These are phyloP conservation scores for Diarsia brunnea DNA, from an alignment of 2,888 invertebrate genomes.

Conservation along the genomic window DNA sequence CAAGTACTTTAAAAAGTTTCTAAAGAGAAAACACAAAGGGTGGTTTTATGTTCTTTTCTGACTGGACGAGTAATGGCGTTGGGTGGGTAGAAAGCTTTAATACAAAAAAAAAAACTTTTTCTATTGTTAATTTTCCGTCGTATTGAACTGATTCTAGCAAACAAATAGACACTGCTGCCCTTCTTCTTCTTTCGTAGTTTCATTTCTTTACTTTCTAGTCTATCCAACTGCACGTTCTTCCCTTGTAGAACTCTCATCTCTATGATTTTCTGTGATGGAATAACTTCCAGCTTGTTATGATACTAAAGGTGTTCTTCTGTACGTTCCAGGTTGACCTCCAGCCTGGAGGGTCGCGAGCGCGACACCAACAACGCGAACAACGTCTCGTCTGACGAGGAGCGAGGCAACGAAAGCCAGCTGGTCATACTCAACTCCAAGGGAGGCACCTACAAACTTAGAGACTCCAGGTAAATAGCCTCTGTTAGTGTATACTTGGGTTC, in stretches of 20 bases:
- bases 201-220: constrained; percentile 13
- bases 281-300: not conserved
- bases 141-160: constrained; percentile 11
- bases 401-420: constrained; percentile 81
- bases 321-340: constrained; percentile 83
- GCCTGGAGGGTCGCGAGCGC: constrained; percentile 88
- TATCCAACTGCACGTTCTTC: constrained; percentile 43
- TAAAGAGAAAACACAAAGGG: constrained; percentile 18
- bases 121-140: not conserved
- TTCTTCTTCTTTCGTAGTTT: constrained; percentile 27
- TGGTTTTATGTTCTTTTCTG: constrained; percentile 5
- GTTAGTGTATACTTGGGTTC: not conserved
- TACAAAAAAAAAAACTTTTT: not conserved
- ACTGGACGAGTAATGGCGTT: constrained; percentile 1
- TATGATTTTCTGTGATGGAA: constrained; percentile 13
- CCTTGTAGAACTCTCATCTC: constrained; percentile 34
- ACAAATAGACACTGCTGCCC: constrained; percentile 49
- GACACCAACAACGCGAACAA: constrained; percentile 87
- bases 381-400: constrained; percentile 87
- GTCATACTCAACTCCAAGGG: constrained; percentile 90
- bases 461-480: constrained; percentile 91
- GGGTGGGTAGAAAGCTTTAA: not conserved
- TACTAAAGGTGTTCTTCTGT: constrained; percentile 9
- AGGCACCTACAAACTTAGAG: constrained; percentile 93
- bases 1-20: constrained; percentile 32